These are phyloP conservation scores for Psittacula derbiana DNA, from an alignment of 2,797 vertebrate species.

Conservation along the genomic window DNA sequence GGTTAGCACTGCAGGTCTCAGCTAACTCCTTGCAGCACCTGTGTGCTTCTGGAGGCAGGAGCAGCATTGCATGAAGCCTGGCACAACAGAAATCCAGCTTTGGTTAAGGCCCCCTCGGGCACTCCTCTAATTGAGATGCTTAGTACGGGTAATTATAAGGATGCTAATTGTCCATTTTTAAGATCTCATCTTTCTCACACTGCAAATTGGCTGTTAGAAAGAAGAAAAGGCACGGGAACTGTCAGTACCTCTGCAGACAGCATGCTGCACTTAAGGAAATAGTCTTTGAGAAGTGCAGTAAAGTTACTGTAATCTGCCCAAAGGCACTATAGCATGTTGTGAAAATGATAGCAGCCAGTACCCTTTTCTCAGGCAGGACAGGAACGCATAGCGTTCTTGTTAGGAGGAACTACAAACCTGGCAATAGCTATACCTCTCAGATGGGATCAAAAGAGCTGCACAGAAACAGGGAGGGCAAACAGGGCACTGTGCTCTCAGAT, in stretches of 20 bases:
- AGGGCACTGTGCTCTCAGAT: accelerated
- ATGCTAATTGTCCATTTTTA: background rate
- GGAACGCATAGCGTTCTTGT: background rate
- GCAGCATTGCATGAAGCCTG: background rate
- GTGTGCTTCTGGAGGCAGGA: background rate
- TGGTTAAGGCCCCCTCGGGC: background rate
- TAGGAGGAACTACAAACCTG: background rate
- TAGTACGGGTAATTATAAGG: constrained; percentile 22
- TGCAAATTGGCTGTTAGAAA: background rate
- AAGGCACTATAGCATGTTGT: background rate
- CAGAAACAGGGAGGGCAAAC: background rate
- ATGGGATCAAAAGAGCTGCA: background rate
- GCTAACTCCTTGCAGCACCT: background rate
- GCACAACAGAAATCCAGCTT: background rate
- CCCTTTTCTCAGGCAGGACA: background rate
- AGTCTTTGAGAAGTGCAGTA: background rate
- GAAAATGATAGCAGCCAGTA: background rate
- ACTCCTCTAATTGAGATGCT: constrained; percentile 10
- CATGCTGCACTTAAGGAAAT: background rate
- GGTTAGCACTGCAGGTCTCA: accelerated
- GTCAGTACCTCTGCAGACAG: background rate
- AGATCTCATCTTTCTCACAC: constrained; percentile 14
- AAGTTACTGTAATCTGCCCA: background rate
- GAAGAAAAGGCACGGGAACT: background rate
- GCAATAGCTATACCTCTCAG: background rate